Evolutionary conservation across 2,113 vertebrate genomes (phyloP).

Genomic region (Emydura subglobosa): DNA sequence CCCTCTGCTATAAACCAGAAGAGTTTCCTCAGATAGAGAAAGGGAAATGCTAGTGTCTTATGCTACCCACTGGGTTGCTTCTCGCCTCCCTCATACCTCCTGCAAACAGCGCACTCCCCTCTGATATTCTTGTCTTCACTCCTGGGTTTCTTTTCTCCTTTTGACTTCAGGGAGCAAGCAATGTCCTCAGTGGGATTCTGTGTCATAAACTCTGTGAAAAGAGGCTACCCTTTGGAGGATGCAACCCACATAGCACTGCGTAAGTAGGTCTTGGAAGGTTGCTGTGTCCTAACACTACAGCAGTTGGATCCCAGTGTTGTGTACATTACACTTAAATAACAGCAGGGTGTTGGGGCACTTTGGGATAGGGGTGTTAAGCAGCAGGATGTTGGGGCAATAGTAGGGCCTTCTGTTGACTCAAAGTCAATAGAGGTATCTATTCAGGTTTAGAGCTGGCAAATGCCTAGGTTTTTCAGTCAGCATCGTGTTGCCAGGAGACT

Average conservation of each 20-base stretch:
- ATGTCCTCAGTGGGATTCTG: conserved; percentile 93
- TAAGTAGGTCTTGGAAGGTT: conserved; percentile 75
- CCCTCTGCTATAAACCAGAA: background rate
- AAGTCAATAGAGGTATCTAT: background rate
- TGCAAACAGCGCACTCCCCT: background rate
- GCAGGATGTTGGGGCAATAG: background rate
- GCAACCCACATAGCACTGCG: conserved; percentile 96
- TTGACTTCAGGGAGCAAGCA: conserved; percentile 88
- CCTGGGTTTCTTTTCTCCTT: background rate
- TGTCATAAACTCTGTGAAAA: conserved; percentile 91
- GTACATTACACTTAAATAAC: background rate
- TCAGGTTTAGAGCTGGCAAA: background rate
- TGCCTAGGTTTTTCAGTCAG: background rate
- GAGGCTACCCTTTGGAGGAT: conserved; percentile 95
- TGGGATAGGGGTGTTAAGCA: background rate
- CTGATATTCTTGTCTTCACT: background rate
- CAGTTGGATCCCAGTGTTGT: background rate
- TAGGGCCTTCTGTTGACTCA: background rate
- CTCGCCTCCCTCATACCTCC: background rate
- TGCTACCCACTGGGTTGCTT: background rate
- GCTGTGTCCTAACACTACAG: background rate
- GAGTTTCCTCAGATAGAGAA: background rate
- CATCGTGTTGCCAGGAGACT: background rate
- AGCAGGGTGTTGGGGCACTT: background rate
- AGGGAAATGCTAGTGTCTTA: background rate